These are phyloP conservation scores for Drosophila kikkawai DNA, from an alignment of 1,140 invertebrate genomes.

Conservation along the genomic window DNA sequence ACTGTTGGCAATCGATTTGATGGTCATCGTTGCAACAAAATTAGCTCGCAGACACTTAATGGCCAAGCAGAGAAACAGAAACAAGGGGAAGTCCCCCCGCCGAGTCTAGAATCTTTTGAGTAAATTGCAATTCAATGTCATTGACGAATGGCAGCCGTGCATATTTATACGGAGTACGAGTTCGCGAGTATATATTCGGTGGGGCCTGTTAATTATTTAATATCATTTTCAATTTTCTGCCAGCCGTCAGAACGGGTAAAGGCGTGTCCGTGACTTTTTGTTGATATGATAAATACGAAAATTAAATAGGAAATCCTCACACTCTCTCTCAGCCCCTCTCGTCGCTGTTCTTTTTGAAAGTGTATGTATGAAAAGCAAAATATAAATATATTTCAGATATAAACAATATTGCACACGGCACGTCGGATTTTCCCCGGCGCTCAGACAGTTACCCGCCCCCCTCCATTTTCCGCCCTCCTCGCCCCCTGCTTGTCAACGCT, in stretches of 20 bases:
- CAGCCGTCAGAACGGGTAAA: conserved; percentile 23
- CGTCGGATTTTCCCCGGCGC: conserved; percentile 47
- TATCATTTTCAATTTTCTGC: conserved; percentile 80
- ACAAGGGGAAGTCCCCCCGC: neutral
- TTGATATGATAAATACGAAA: conserved; percentile 83
- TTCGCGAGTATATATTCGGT: conserved; percentile 20
- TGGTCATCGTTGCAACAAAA: conserved; percentile 44
- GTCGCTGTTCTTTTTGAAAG: neutral
- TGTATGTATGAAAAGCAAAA: conserved; percentile 59
- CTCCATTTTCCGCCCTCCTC: conserved; percentile 1
- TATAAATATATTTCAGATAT: conserved; percentile 75
- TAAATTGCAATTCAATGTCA: conserved; percentile 81
- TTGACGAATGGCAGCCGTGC: conserved; percentile 60
- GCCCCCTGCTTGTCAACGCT: conserved; percentile 62
- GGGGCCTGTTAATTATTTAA: conserved; percentile 80
- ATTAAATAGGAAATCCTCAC: conserved; percentile 58
- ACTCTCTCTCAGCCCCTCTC: neutral
- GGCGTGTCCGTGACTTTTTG: conserved; percentile 82
- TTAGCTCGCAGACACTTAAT: conserved; percentile 25
- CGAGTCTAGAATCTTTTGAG: conserved; percentile 25
- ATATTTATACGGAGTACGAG: conserved; percentile 17
- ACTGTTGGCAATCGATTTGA: conserved; percentile 62
- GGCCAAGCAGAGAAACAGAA: neutral
- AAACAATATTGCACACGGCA: conserved; percentile 85
- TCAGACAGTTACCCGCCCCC: conserved; percentile 46